A percentile compares a stretch with the other conserved stretches of the same genome.
These are phyloP conservation scores for Coecobrya sp. DNA, from an alignment of 2,888 invertebrate genomes.

Conservation along the genomic window DNA sequence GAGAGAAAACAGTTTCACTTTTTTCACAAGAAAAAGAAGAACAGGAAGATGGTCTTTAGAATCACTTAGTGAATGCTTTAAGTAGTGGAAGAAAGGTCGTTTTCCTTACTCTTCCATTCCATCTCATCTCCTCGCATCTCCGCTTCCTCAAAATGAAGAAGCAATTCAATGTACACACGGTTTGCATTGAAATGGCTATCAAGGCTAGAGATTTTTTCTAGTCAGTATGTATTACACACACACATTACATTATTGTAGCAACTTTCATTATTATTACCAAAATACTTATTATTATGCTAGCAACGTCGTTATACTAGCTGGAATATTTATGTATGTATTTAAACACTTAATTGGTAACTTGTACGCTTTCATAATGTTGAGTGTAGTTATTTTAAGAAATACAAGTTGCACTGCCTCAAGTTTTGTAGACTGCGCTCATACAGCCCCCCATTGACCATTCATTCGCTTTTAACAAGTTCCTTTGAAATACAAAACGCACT, in stretches of 20 bases:
- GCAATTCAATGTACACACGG: conserved; percentile 46
- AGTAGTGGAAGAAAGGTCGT: conserved; percentile 70
- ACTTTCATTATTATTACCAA: conserved; percentile 24
- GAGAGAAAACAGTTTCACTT: conserved; percentile 26
- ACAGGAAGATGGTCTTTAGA: conserved; percentile 61
- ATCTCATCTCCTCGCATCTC: conserved; percentile 36
- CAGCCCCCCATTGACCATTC: conserved; percentile 5
- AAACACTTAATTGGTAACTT: conserved; percentile 48
- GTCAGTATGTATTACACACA: background rate
- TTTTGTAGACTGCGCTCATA: background rate
- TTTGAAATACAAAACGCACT: background rate
- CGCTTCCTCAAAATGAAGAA: conserved; percentile 9
- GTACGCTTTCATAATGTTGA: background rate
- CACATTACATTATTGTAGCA: background rate
- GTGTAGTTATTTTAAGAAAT: background rate
- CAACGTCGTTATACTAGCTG: background rate
- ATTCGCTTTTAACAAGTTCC: conserved; percentile 20
- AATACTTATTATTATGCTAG: conserved; percentile 24
- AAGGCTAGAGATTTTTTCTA: conserved; percentile 40
- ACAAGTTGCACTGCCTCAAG: background rate
- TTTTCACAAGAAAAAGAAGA: conserved; percentile 15
- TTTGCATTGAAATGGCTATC: conserved; percentile 61
- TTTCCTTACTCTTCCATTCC: conserved; percentile 45
- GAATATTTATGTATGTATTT: conserved; percentile 12
- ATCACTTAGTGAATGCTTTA: conserved; percentile 72